Conservation (phyloP, 2,888 invertebrate species). For the Calephelis perditalis region DNA sequence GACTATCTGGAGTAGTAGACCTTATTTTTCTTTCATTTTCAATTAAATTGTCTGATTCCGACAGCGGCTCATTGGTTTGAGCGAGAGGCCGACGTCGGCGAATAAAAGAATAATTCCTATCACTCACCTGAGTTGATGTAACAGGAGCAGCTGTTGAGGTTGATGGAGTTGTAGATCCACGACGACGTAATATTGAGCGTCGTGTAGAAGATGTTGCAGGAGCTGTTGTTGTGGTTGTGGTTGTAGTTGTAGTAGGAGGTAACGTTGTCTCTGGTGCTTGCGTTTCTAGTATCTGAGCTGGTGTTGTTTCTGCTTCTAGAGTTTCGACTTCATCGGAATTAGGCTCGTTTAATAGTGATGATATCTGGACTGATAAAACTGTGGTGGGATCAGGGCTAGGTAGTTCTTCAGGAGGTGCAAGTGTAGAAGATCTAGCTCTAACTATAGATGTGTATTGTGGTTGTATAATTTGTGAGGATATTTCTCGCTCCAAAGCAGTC, state of each 20-base stretch:
- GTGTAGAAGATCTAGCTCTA: slow-evolving; percentile 53
- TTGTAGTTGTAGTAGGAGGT: slow-evolving; percentile 41
- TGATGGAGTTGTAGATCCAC: slow-evolving; percentile 40
- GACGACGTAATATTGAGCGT: slow-evolving; percentile 43
- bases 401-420: slow-evolving; percentile 39
- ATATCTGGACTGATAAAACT: slow-evolving; percentile 64
- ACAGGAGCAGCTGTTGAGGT: slow-evolving; percentile 43
- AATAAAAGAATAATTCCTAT: slow-evolving; percentile 69
- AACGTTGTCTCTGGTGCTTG: slow-evolving; percentile 39
- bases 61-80: slow-evolving; percentile 60
- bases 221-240: slow-evolving; percentile 38
- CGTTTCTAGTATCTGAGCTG: slow-evolving; percentile 40
- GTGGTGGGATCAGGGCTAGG: slow-evolving; percentile 59
- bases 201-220: slow-evolving; percentile 41
- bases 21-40: slow-evolving; percentile 56
- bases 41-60: slow-evolving; percentile 49
- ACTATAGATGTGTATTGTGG: slow-evolving; percentile 63
- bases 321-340: slow-evolving; percentile 42
- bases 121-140: slow-evolving; percentile 74
- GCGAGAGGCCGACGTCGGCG: slow-evolving; percentile 59
- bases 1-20: slow-evolving; percentile 70
- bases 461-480: slow-evolving; percentile 53
- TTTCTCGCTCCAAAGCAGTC: slow-evolving; percentile 61
- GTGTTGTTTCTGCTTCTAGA: slow-evolving; percentile 40
- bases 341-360: slow-evolving; percentile 60